phyloP scores from a whole-genome alignment of 2,888 invertebrate genomes.

The Dryococelus australis region DNA sequence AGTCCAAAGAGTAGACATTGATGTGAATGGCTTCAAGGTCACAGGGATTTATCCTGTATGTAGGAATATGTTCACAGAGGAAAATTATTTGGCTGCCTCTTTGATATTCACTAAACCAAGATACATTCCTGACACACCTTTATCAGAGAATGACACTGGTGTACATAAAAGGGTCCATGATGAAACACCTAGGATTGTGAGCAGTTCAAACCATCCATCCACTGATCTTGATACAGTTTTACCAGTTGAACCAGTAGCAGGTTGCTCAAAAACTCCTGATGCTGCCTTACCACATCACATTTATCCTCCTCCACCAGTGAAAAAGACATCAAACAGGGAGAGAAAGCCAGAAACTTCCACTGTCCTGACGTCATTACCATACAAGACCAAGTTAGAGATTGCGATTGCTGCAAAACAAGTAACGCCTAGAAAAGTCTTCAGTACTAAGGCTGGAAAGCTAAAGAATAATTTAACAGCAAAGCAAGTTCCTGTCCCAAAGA shows the following conservation, averaged over 20 bases:
- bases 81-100: not conserved
- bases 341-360: constrained; percentile 26
- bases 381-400: not conserved
- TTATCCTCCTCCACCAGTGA: constrained; percentile 13
- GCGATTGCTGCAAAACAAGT: not conserved
- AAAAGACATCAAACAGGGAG: constrained; percentile 21
- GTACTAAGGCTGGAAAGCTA: not conserved
- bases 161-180: no score
- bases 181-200: no score
- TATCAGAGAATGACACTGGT: no score
- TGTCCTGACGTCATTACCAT: no score
- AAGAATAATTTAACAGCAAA: no score
- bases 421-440: no score
- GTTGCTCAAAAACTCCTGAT: not conserved
- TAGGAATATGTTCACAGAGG: no score
- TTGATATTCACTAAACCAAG: not conserved
- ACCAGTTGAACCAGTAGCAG: not conserved
- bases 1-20: constrained; percentile 47
- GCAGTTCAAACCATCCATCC: not conserved
- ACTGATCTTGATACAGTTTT: not conserved
- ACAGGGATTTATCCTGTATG: constrained; percentile 30
- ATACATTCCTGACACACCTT: not conserved
- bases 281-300: no score
- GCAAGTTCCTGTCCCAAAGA: no score
- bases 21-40: constrained; percentile 47